phyloP scores from a whole-genome alignment of 2,888 invertebrate species.

The Polydrusus tereticollis region DNA sequence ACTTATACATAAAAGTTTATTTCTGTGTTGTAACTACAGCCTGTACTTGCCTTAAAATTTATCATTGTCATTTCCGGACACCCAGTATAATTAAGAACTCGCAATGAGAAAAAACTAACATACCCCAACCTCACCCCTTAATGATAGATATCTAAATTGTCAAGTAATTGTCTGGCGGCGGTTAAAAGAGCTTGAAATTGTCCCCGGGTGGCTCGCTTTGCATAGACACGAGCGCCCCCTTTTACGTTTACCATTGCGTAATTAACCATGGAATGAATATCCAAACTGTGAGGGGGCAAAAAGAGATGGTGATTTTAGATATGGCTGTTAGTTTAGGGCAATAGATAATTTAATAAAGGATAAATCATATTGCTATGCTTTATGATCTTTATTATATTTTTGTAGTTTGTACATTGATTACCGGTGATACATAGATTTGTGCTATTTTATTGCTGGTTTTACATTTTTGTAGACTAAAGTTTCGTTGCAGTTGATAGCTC shows the following conservation, averaged over 20 bases:
- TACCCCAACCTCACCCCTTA: constrained; percentile 43
- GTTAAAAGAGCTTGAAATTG: constrained; percentile 69
- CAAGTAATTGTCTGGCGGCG: constrained; percentile 67
- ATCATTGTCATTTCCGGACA: neutral
- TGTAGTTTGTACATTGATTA: too few relatives aligned
- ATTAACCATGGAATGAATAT: constrained; percentile 65
- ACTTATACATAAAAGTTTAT: too few relatives aligned
- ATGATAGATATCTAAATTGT: constrained; percentile 68
- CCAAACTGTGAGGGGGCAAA: constrained; percentile 31
- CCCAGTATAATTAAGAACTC: neutral
- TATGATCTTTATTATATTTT: neutral
- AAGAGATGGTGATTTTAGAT: constrained; percentile 22
- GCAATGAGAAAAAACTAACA: constrained; percentile 12
- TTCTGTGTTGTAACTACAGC: too few relatives aligned
- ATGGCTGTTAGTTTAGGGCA: neutral
- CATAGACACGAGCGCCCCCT: constrained; percentile 56
- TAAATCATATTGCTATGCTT: neutral
- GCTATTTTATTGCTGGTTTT: too few relatives aligned
- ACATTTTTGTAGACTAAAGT: too few relatives aligned
- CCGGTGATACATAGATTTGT: too few relatives aligned
- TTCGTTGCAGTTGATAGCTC: too few relatives aligned
- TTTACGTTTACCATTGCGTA: constrained; percentile 61
- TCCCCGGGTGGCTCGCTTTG: constrained; percentile 65
- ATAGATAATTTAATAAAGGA: neutral
- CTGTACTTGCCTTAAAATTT: too few relatives aligned